These are phyloP conservation scores for Rhopalosiphum maidis DNA, from an alignment of 1,140 invertebrate species.

Conservation along the genomic window DNA sequence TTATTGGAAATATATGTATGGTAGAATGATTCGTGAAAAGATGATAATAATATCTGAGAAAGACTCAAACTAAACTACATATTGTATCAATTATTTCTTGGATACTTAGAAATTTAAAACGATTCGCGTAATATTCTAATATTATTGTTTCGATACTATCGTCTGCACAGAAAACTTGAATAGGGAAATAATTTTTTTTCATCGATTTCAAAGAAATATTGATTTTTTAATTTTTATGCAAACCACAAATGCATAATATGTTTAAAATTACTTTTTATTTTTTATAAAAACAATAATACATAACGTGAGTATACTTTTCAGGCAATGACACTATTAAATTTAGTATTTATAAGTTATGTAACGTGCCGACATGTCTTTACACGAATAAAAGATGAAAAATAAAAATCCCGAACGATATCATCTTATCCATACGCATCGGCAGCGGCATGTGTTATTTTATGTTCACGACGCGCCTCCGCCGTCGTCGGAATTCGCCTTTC, in stretches of 20 bases:
- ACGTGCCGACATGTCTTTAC: not conserved
- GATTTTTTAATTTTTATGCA: not conserved
- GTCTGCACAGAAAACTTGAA: not conserved
- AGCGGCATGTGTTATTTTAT: not conserved
- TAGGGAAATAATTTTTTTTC: not conserved
- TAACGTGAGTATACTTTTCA: not conserved
- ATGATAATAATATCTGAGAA: not conserved
- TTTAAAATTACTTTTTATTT: not conserved
- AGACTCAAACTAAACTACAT: not conserved
- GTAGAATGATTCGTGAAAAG: not conserved
- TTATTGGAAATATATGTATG: not conserved
- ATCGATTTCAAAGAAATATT: not conserved
- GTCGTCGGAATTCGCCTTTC: not conserved
- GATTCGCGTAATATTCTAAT: not conserved
- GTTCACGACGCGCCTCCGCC: not conserved
- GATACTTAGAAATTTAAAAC: not conserved
- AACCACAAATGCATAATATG: not conserved
- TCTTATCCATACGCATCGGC: slow-evolving; percentile 9
- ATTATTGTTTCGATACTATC: not conserved
- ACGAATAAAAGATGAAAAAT: not conserved
- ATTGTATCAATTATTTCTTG: not conserved
- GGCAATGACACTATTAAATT: too few species aligned
- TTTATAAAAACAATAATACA: not conserved
- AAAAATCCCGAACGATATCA: not conserved
- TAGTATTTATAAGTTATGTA: not conserved